Evolutionary conservation across 2,888 invertebrate genomes (phyloP), one percentile per base, ranked within the genome.

Genomic region (Orchesella flavescens): DNA sequence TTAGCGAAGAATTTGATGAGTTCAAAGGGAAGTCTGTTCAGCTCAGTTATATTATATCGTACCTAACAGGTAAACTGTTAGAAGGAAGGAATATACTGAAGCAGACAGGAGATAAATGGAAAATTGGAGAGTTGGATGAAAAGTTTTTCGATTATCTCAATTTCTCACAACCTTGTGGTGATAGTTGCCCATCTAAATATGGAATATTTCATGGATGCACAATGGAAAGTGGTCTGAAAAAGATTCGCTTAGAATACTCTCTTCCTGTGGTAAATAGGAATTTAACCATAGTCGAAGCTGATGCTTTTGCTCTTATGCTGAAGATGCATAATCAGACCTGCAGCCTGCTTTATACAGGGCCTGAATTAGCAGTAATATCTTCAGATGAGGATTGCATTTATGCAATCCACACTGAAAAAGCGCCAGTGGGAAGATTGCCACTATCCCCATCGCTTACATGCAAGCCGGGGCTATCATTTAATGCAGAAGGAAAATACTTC

Each of bases 111-210:
- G 0, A 55, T 23, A 24, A 71, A 13, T 86, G 84, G 83, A 77
- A 78, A 44, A 10, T 44, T 15, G 77, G 63, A n/a, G 71, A 85
- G 57, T 15, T 84, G 12, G 15, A 68, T n/a, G 46, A n/a, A 1
- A 1, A 55, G 5, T 61, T 86, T 0, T 81, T 85, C n/a, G 81
- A 85, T 10, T 83, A 75, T 49, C 49, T 86, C 0, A 85, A 85
- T 17, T 66, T 78, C 10, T 74, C 80, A 0, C 46, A 84, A 53
- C 83, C 84, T 0, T 85, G 85, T 55, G 63, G 43, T 12, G 81
- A 84, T 4, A 44, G 43, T 0, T 85, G 84, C 44, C 83, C 83
- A 13, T n/a, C 75, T 0, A 19, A 82, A 9, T 75, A 74, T 78
- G 85, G 84, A 15, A 84, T 73, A 53, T 85, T n/a, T n/a, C n/a